A percentile compares a stretch with the other conserved stretches of the same genome.
phyloP scores from a whole-genome alignment of 2,797 vertebrate species.

The Cheracebus regulus region DNA sequence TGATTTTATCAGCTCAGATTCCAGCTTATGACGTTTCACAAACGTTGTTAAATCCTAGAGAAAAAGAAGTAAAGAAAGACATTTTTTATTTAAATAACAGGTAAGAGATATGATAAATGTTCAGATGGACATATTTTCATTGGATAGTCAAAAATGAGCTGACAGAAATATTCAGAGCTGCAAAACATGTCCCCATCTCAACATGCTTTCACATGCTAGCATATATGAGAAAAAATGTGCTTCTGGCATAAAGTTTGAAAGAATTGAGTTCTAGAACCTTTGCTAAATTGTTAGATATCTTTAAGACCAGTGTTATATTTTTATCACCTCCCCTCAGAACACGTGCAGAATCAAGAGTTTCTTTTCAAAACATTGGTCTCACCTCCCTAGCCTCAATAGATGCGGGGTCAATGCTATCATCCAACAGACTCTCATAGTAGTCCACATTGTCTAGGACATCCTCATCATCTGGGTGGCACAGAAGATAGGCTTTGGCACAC shows the following conservation, averaged over 20 bases:
- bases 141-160: background rate
- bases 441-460: conserved; percentile 92
- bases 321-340: background rate
- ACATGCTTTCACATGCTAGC: background rate
- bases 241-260: background rate
- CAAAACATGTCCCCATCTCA: background rate
- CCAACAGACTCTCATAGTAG: conserved; percentile 90
- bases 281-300: background rate
- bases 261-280: background rate
- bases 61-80: background rate
- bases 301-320: background rate
- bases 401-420: conserved; percentile 75
- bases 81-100: background rate
- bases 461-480: conserved; percentile 92
- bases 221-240: background rate
- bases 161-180: background rate
- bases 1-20: conserved; percentile 91
- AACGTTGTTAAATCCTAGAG: conserved; percentile 88
- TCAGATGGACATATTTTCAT: background rate
- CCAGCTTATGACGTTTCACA: conserved; percentile 91
- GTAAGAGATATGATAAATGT: background rate
- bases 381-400: conserved; percentile 90
- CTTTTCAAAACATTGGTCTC: conserved; percentile 51
- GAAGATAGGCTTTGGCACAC: conserved; percentile 92
- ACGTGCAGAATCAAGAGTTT: background rate